These are phyloP conservation scores for Mesoligia furuncula DNA, from an alignment of 2,888 invertebrate genomes.

Conservation along the genomic window DNA sequence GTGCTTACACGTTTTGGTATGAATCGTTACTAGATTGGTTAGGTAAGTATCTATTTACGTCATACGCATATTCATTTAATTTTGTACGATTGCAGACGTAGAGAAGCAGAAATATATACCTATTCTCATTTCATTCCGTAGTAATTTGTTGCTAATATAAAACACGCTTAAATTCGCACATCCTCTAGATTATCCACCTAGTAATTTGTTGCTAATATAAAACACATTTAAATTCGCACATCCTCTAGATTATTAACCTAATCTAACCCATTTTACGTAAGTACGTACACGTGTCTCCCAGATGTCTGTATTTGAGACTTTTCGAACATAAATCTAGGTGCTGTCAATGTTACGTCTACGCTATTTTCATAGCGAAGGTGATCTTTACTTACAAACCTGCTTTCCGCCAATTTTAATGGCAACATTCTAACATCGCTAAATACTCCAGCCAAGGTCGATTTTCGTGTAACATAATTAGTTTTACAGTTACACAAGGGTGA, in stretches of 20 bases:
- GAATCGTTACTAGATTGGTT: neutral
- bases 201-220: too few relatives aligned
- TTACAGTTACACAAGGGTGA: conserved; percentile 44
- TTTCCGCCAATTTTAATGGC: conserved; percentile 60
- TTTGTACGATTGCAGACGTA: neutral
- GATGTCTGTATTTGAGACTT: conserved; percentile 37
- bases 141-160: neutral
- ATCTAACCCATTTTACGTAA: conserved; percentile 1
- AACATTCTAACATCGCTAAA: conserved; percentile 59
- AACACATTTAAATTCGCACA: conserved; percentile 11
- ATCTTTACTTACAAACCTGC: conserved; percentile 49
- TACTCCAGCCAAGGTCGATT: conserved; percentile 64
- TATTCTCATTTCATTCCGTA: conserved; percentile 5
- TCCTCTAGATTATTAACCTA: neutral
- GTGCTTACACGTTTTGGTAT: conserved; percentile 12
- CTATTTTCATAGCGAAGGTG: conserved; percentile 72
- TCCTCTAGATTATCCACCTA: neutral
- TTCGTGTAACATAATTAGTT: conserved; percentile 62
- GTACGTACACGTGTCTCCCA: conserved; percentile 10
- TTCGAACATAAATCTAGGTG: conserved; percentile 57
- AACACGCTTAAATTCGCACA: conserved; percentile 9
- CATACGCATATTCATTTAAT: neutral
- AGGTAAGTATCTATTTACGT: neutral
- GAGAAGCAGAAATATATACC: neutral
- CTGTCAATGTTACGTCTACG: conserved; percentile 66